Evolutionary conservation across 2,797 vertebrate species (phyloP).

Genomic region (Poeciliopsis gracilis): DNA sequence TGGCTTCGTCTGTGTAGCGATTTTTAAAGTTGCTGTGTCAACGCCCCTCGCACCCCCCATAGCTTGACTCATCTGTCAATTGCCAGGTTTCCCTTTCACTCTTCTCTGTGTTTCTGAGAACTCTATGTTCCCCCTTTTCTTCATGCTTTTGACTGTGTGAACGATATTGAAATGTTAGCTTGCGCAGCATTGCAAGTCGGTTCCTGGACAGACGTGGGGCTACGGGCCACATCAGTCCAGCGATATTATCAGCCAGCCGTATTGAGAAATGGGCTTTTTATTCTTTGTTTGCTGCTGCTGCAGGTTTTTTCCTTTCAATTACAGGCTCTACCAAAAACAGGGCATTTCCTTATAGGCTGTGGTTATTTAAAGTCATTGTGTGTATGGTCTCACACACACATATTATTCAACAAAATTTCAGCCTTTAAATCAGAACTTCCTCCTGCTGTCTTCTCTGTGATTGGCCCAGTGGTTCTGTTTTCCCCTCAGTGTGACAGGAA

Average conservation of each 20-base stretch:
- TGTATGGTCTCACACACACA: neutral
- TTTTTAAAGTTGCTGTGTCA: slow-evolving; percentile 19
- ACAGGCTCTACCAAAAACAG: neutral
- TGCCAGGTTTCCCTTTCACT: slow-evolving; percentile 9
- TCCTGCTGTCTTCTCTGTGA: slow-evolving; percentile 56
- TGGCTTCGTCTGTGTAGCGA: slow-evolving; percentile 15
- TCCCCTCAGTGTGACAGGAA: slow-evolving; percentile 57
- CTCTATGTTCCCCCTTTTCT: slow-evolving; percentile 28
- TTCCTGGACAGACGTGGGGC: neutral
- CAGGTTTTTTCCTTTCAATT: neutral
- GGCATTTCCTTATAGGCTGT: slow-evolving; percentile 1
- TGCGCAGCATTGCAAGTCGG: neutral
- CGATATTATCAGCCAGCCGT: slow-evolving; percentile 39
- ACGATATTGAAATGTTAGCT: neutral
- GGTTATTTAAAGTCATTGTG: neutral
- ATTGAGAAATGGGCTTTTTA: slow-evolving; percentile 76
- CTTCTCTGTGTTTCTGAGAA: neutral
- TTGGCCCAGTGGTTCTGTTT: slow-evolving; percentile 56
- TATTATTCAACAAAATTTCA: slow-evolving; percentile 47
- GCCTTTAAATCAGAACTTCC: slow-evolving; percentile 75
- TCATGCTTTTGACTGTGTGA: slow-evolving; percentile 22
- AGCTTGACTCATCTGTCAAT: slow-evolving; percentile 13
- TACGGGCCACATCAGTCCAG: slow-evolving; percentile 20
- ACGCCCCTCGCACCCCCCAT: neutral
- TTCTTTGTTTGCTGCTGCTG: slow-evolving; percentile 61